Evolutionary conservation across 2,888 invertebrate species (phyloP).

Genomic region (Imbricaverruca yamaguchii): DNA sequence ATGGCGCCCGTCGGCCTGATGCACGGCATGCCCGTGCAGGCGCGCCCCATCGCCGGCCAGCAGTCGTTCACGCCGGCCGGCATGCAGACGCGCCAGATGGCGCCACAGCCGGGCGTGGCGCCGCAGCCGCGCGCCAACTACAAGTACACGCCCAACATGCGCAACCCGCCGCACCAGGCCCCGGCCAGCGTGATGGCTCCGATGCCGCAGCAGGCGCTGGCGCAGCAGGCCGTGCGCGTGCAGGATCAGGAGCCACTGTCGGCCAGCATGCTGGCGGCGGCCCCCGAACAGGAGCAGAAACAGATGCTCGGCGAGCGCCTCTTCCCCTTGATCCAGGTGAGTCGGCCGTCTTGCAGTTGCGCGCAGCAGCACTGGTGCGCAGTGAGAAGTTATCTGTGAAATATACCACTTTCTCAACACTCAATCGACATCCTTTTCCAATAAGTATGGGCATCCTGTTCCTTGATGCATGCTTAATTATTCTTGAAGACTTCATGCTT

Average conservation of each 20-base stretch:
- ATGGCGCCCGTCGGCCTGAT: slow-evolving; percentile 35
- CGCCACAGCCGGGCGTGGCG: slow-evolving; percentile 28
- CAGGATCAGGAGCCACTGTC: slow-evolving; percentile 94
- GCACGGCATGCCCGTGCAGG: slow-evolving; percentile 33
- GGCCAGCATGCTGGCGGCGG: slow-evolving; percentile 93
- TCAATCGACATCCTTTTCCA: too few relatives aligned
- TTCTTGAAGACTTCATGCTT: too few relatives aligned
- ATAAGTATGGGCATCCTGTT: too few relatives aligned
- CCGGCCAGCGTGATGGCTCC: slow-evolving; percentile 11
- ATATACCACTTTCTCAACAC: too few relatives aligned
- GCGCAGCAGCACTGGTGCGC: too few relatives aligned
- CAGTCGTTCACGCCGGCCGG: slow-evolving; percentile 31
- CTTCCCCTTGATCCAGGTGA: slow-evolving; percentile 77
- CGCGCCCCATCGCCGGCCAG: slow-evolving; percentile 32
- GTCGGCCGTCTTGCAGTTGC: slow-evolving; percentile 7
- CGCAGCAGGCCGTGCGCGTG: slow-evolving; percentile 69
- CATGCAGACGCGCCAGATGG: slow-evolving; percentile 46
- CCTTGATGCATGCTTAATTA: too few relatives aligned
- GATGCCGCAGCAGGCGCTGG: slow-evolving; percentile 30
- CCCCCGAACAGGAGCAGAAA: slow-evolving; percentile 93
- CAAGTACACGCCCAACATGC: slow-evolving; percentile 85
- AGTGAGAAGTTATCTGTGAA: too few relatives aligned
- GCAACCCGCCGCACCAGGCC: slow-evolving; percentile 59
- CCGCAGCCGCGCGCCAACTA: slow-evolving; percentile 52
- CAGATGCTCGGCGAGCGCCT: slow-evolving; percentile 98